Percentiles rank a stretch among this genome's conserved stretches.
Evolutionary conservation across 2,113 vertebrate genomes (phyloP).

Genomic region (Grus americana): DNA sequence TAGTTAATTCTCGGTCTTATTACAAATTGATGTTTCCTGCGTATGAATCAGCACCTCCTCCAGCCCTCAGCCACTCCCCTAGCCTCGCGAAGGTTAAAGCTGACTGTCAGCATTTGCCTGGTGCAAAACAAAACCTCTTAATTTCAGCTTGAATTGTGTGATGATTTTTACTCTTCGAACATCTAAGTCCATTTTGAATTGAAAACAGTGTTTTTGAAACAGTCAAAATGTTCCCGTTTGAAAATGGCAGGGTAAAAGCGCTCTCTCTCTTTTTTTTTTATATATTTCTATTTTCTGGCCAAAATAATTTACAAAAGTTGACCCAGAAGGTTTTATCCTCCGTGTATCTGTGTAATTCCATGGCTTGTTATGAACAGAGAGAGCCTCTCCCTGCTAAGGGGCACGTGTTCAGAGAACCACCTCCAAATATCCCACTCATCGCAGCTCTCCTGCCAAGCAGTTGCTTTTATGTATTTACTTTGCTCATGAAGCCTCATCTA

Average conservation of each 20-base stretch:
- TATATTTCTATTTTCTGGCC: not conserved
- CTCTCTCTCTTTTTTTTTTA: not conserved
- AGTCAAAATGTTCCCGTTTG: not conserved
- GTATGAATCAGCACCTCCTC: not conserved
- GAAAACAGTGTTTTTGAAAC: not conserved
- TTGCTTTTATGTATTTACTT: not conserved
- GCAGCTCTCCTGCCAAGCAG: not conserved
- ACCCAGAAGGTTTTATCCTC: not conserved
- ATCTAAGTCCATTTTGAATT: not conserved
- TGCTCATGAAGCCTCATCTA: not conserved
- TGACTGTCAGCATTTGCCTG: not conserved
- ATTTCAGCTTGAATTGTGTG: not conserved
- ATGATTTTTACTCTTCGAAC: not conserved
- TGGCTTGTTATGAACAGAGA: not conserved
- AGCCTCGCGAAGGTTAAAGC: not conserved
- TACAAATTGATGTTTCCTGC: not conserved
- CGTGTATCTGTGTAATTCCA: not conserved
- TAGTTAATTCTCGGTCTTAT: not conserved
- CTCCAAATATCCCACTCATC: not conserved
- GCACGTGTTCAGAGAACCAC: not conserved
- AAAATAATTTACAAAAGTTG: not conserved
- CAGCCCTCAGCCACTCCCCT: not conserved
- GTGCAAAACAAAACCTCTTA: constrained; percentile 6
- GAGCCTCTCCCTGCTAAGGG: not conserved
- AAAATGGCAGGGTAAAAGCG: not conserved